Percentiles rank a stretch among this genome's conserved stretches.
Evolutionary conservation across 2,113 vertebrate species (phyloP).

Genomic region (Mormyrus iriodes): DNA sequence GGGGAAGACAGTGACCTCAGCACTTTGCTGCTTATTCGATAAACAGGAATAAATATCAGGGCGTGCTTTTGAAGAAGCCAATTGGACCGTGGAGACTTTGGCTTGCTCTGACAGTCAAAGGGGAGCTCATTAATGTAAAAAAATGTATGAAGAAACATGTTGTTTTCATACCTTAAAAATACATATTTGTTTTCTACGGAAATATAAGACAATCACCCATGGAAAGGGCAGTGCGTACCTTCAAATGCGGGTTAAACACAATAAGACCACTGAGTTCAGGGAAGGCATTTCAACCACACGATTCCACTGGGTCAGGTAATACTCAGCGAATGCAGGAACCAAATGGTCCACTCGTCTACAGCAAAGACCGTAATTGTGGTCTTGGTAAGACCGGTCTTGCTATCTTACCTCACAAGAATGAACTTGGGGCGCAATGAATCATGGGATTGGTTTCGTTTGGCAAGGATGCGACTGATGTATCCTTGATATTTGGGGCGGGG

Average conservation of each 20-base stretch:
- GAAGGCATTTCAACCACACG: neutral
- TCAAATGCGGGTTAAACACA: neutral
- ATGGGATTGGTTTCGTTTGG: no score
- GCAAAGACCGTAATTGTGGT: no score
- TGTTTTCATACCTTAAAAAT: neutral
- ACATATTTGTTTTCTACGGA: neutral
- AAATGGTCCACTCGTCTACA: neutral
- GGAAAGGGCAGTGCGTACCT: neutral
- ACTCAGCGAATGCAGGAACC: neutral
- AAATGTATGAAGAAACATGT: neutral
- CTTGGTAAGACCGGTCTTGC: no score
- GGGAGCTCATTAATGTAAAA: neutral
- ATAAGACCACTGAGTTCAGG: no score
- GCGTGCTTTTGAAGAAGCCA: neutral
- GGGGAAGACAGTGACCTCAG: constrained; percentile 2
- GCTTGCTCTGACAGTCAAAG: neutral
- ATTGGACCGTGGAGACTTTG: neutral
- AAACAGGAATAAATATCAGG: neutral
- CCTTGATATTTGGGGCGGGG: no score
- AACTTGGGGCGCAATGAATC: no score
- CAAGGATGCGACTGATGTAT: no score
- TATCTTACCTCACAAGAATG: no score
- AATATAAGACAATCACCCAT: neutral
- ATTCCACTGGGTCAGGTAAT: neutral
- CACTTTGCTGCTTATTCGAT: neutral